Evolutionary conservation across 2,797 vertebrate species (phyloP).

Genomic region (Sandelia bainsii): DNA sequence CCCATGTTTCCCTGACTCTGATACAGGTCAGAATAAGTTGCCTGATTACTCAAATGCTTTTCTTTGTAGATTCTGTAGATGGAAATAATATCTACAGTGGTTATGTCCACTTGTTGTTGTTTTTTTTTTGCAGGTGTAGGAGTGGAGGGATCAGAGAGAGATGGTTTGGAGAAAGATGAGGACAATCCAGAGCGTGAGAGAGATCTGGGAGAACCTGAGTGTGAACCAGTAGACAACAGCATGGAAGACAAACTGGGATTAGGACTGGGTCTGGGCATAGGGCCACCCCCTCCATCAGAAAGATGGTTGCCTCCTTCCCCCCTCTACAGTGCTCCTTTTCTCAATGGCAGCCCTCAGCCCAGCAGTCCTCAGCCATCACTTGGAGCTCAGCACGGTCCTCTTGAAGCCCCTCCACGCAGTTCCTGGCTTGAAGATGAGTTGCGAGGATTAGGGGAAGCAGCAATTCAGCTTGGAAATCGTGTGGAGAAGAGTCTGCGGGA

Average conservation of each 20-base stretch:
- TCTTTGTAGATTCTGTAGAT: constrained; percentile 2
- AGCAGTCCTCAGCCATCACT: constrained; percentile 87
- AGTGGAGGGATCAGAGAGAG: constrained; percentile 83
- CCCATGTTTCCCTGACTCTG: constrained; percentile 84
- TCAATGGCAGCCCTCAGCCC: constrained; percentile 87
- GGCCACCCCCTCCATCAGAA: constrained; percentile 85
- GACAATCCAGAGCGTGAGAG: constrained; percentile 81
- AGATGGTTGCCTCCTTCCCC: constrained; percentile 88
- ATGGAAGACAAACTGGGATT: constrained; percentile 88
- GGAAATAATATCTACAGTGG: neutral
- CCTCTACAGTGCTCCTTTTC: constrained; percentile 87
- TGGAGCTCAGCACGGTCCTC: constrained; percentile 84
- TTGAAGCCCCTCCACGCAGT: constrained; percentile 80
- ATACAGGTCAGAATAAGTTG: constrained; percentile 76
- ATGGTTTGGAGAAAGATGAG: constrained; percentile 85
- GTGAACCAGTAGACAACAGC: constrained; percentile 83
- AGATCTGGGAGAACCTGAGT: constrained; percentile 82
- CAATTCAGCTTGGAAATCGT: constrained; percentile 84
- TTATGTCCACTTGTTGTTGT: neutral
- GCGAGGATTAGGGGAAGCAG: constrained; percentile 85
- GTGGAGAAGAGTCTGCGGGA: constrained; percentile 85
- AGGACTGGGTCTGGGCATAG: constrained; percentile 85
- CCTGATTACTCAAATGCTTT: constrained; percentile 1
- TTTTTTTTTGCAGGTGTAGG: constrained; percentile 76
- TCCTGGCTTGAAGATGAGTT: constrained; percentile 88